phyloP scores from a whole-genome alignment of 2,888 invertebrate genomes.

The Saturnia japonica region DNA sequence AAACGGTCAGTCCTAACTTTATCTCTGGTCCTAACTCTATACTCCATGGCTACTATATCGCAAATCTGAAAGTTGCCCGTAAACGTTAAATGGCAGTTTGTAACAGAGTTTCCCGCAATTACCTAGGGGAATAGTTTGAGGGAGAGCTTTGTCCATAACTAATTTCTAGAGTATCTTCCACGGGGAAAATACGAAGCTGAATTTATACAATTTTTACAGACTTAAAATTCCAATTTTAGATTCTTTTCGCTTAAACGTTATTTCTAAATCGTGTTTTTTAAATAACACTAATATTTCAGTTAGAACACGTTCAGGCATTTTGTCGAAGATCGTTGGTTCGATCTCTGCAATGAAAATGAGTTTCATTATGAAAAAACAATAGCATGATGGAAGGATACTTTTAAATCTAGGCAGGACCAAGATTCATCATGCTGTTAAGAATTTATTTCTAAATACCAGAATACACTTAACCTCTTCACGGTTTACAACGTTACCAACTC shows the following conservation, averaged over 20 bases:
- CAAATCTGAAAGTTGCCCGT: background rate
- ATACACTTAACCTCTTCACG: no score
- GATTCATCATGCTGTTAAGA: no score
- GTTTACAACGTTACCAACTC: no score
- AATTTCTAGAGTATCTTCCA: background rate
- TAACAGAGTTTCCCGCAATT: conserved; percentile 36
- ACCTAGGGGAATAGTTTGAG: conserved; percentile 37
- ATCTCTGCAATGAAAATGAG: background rate
- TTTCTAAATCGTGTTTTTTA: background rate
- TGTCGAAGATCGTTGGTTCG: no score
- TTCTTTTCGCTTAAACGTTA: no score
- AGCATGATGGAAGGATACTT: no score
- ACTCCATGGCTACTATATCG: background rate
- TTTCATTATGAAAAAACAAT: background rate
- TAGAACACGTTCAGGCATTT: background rate
- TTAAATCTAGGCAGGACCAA: no score
- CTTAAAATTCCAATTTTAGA: background rate
- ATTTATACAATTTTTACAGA: background rate
- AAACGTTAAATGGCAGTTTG: conserved; percentile 26
- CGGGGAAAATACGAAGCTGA: background rate
- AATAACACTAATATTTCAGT: background rate
- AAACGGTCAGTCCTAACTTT: no score
- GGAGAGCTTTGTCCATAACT: conserved; percentile 33
- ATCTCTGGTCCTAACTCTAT: no score
- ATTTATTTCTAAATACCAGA: no score